These are phyloP conservation scores for Psittacula cyanocephala DNA, from an alignment of 2,113 vertebrate genomes.

Conservation along the genomic window DNA sequence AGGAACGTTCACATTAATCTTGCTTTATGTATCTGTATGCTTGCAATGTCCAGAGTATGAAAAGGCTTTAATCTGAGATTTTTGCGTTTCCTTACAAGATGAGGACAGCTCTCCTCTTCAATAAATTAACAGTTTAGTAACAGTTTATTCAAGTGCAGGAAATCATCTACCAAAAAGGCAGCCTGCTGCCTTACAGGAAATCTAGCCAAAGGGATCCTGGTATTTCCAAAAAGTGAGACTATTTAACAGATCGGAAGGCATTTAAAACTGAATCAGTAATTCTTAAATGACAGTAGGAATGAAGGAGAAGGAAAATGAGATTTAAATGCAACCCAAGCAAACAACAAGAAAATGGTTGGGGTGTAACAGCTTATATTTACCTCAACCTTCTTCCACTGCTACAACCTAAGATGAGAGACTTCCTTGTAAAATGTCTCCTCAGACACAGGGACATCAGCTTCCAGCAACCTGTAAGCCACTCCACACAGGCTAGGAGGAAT, in stretches of 20 bases:
- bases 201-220: not conserved
- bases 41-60: not conserved
- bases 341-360: not conserved
- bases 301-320: not conserved
- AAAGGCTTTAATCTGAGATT: not conserved
- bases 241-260: not conserved
- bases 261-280: not conserved
- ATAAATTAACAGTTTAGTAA: not conserved
- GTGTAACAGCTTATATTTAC: not conserved
- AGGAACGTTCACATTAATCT: not conserved
- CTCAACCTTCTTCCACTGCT: not conserved
- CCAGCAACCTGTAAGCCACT: not conserved
- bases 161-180: not conserved
- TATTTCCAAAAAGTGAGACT: not conserved
- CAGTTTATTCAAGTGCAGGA: not conserved
- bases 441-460: not conserved
- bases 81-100: not conserved
- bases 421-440: not conserved
- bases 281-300: not conserved
- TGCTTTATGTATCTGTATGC: not conserved
- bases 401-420: not conserved
- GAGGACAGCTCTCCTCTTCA: not conserved
- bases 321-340: not conserved
- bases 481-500: not conserved
- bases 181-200: not conserved